Conservation (phyloP, 2,888 invertebrate species). For the Opisthograptis luteolata region DNA sequence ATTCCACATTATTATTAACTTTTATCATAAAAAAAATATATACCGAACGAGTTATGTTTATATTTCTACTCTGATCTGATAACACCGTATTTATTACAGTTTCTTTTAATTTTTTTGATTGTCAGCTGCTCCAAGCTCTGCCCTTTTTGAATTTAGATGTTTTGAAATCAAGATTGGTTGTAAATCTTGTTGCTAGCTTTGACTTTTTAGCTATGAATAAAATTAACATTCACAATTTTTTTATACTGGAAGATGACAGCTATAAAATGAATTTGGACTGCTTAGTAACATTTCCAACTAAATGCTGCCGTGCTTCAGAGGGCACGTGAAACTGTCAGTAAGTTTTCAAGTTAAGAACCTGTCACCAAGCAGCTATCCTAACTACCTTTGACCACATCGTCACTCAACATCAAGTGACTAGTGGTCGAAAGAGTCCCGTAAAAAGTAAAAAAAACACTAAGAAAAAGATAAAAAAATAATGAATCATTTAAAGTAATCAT, state of each 20-base stretch:
- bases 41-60: conserved; percentile 44
- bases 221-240: conserved; percentile 12
- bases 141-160: conserved; percentile 26
- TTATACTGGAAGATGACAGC: conserved; percentile 1
- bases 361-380: no score
- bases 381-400: no score
- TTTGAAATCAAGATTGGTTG: conserved; percentile 24
- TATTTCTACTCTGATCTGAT: conserved; percentile 31
- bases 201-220: conserved; percentile 11
- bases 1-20: conserved; percentile 82
- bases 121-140: conserved; percentile 33
- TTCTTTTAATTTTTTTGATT: conserved; percentile 34
- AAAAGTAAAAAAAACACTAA: no score
- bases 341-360: no score
- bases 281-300: no score
- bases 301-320: no score
- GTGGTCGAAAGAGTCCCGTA: no score
- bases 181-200: conserved; percentile 13
- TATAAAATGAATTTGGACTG: no score
- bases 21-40: conserved; percentile 62
- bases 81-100: conserved; percentile 36
- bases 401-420: no score
- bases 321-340: no score
- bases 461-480: no score
- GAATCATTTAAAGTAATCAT: no score